phyloP scores from a whole-genome alignment of 2,113 vertebrate species.

The Hipposideros armiger region DNA sequence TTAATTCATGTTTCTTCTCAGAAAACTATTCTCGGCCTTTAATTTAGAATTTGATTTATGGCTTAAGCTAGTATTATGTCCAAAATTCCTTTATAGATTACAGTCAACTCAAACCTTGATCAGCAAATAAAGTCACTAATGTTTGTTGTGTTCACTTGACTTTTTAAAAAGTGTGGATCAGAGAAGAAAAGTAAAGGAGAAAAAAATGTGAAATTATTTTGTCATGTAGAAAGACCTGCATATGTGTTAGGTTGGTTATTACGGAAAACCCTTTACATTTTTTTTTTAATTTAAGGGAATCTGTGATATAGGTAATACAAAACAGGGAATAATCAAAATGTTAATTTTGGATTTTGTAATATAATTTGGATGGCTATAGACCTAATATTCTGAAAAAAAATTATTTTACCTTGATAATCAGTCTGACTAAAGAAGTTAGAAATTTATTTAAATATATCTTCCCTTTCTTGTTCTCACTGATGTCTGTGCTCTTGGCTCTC shows the following conservation, averaged over 20 bases:
- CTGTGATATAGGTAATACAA: not conserved
- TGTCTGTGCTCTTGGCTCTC: not conserved
- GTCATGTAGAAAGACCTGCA: not conserved
- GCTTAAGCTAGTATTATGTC: not conserved
- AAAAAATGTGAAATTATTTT: slow-evolving; percentile 24
- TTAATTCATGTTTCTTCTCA: not conserved
- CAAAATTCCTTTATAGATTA: not conserved
- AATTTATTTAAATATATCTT: not conserved
- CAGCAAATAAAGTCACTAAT: slow-evolving; percentile 9
- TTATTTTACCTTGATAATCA: not conserved
- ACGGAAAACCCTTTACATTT: not conserved
- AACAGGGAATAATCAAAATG: slow-evolving; percentile 17
- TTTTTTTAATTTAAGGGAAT: not conserved
- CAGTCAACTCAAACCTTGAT: not conserved
- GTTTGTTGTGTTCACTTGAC: not conserved
- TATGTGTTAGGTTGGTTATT: not conserved
- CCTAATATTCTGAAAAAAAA: not conserved
- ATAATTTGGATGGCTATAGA: not conserved
- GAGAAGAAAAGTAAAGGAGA: not conserved
- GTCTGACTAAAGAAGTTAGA: not conserved
- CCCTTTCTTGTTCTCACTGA: not conserved
- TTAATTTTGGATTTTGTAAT: slow-evolving; percentile 26
- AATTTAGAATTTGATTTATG: not conserved
- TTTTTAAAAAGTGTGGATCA: not conserved
- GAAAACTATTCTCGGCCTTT: not conserved